Base-by-base conservation (phyloP, 2,888 invertebrate genomes). In the Drosophila nr. perissopoda region DNA sequence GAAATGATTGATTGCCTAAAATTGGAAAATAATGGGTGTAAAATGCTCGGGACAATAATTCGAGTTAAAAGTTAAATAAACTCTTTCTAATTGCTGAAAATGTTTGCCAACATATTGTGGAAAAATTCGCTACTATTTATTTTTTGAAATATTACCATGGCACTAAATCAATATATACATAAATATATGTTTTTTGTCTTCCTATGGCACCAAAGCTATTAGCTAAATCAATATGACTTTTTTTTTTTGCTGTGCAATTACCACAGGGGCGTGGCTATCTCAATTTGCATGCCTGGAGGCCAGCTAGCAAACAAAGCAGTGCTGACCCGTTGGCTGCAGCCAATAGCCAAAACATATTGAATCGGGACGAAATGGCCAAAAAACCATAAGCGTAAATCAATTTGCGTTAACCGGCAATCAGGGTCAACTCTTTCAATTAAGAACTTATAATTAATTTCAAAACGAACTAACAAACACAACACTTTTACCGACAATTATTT, bases 391-490 rank as follows among this genome's bases (percentile, higher is more conserved):
- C 72, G 73, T 77, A 77, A 76, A 89, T 77, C 77, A 82, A 82
- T 84, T 87, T 75, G 65, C 67, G 60, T 58, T 61, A 62, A 25
- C 67, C 56, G 65, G 31, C 76, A 73, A 77, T 80, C 65, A 63
- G 66, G 48, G 16, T 31, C 62, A 52, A 38, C 49, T 68, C 62
- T 49, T 69, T 69, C 76, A 87, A 81, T 83, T 76, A 68, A 69
- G 66, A 74, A 73, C 78, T 78, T 66, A 63, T 76, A 86, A 87
- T 74, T 83, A 73, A 78, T 76, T 83, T 61, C 21, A 45, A 45
- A 53, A 21, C 21, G 21, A 21, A 21, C 21, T 21, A 21, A 21
- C 21, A 21, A 21, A 45, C 34, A 18, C 27, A 34, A 13, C 34
- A 33, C 21, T 52, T 21, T 65, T 27, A 5, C 31, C 21, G 13